Percentiles rank a stretch among this genome's conserved stretches.
Conservation (phyloP, 1,140 invertebrate species). For the Helicoverpa zea region DNA sequence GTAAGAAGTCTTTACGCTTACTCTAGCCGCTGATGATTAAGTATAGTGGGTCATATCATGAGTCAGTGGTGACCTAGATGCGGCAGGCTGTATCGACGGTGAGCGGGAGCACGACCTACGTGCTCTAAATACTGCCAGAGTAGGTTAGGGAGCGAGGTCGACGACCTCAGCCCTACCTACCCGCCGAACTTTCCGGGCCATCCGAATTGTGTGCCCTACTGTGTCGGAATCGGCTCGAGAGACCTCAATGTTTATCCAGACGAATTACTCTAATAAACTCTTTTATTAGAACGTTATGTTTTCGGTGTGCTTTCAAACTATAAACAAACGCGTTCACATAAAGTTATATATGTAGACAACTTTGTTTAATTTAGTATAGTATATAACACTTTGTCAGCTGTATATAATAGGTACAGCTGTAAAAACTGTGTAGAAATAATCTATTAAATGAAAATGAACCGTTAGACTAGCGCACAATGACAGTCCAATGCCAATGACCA, state of each 20-base stretch:
- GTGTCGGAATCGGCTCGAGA: constrained; percentile 31
- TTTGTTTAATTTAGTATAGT: not conserved
- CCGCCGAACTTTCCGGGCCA: constrained; percentile 69
- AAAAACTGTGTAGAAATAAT: constrained; percentile 42
- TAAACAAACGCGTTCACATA: too few species aligned
- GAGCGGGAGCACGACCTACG: constrained; percentile 73
- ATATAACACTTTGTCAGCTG: not conserved
- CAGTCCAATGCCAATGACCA: constrained; percentile 53
- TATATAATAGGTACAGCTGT: not conserved
- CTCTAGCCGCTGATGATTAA: constrained; percentile 80
- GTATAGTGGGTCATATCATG: constrained; percentile 68
- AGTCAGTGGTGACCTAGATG: constrained; percentile 82
- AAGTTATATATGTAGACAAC: too few species aligned
- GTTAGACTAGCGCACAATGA: constrained; percentile 42
- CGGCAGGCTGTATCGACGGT: constrained; percentile 74
- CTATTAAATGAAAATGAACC: constrained; percentile 46
- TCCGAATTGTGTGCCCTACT: constrained; percentile 51
- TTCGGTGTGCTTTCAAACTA: too few species aligned
- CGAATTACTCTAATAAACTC: constrained; percentile 32
- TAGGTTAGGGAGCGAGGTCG: constrained; percentile 84
- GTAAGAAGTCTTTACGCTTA: constrained; percentile 72
- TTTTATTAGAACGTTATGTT: constrained; percentile 11
- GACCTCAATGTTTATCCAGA: constrained; percentile 16
- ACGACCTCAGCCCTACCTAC: constrained; percentile 71
- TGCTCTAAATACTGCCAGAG: constrained; percentile 81